Evolutionary conservation across 2,113 vertebrate species (phyloP).

Genomic region (Heliornis fulica): DNA sequence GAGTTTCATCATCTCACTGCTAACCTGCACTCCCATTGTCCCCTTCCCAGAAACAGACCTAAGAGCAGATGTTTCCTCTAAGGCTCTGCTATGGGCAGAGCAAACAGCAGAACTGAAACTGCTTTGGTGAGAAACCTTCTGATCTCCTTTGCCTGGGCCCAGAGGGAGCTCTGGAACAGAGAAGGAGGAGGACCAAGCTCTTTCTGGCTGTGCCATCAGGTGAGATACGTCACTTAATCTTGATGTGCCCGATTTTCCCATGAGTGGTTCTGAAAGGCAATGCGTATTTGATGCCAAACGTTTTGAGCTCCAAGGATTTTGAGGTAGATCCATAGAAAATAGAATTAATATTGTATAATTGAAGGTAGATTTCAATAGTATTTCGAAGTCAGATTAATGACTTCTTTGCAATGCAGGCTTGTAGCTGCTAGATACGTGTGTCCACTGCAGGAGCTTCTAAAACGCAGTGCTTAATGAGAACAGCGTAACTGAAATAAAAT

Average conservation of each 20-base stretch:
- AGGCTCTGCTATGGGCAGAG: neutral
- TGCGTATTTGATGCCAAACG: neutral
- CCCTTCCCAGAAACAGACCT: neutral
- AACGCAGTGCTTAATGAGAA: neutral
- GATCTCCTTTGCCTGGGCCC: neutral
- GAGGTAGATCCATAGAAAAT: neutral
- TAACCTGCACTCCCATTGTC: accelerated
- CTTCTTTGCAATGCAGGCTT: neutral
- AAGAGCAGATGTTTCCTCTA: neutral
- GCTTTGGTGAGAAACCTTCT: neutral
- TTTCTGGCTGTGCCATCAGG: neutral
- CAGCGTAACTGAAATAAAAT: neutral
- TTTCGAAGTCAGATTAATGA: neutral
- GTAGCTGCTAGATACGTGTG: neutral
- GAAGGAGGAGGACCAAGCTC: neutral
- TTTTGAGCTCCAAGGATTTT: neutral
- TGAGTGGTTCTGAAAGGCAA: neutral
- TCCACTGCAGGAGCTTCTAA: neutral
- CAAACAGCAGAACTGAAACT: neutral
- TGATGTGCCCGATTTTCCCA: neutral
- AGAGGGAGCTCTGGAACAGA: neutral
- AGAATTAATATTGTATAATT: neutral
- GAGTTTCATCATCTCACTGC: neutral
- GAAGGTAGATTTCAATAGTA: neutral
- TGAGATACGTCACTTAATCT: neutral